These are phyloP conservation scores for Pinctada fucata DNA, from an alignment of 2,888 invertebrate species.

Conservation along the genomic window DNA sequence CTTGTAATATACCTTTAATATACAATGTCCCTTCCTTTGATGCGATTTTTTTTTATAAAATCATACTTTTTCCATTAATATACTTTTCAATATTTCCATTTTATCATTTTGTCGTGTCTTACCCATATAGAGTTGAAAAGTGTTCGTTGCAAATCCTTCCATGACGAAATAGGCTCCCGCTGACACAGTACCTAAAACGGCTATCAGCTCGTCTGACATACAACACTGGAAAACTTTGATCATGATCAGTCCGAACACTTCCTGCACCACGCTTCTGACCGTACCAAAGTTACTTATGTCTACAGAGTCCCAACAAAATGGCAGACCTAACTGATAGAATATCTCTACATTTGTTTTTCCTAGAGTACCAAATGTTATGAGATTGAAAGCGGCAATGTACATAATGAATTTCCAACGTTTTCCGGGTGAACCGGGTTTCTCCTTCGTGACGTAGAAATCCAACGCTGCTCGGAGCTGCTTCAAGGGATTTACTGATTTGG, in stretches of 20 bases:
- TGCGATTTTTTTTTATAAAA: no score
- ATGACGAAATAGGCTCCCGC: conserved; percentile 35
- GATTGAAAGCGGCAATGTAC: conserved; percentile 39
- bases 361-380: conserved; percentile 39
- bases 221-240: conserved; percentile 49
- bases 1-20: not conserved
- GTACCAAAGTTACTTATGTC: conserved; percentile 48
- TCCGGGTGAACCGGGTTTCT: conserved; percentile 6
- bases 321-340: conserved; percentile 45
- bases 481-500: conserved; percentile 2
- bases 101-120: not conserved
- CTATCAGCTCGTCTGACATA: conserved; percentile 50
- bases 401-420: conserved; percentile 49
- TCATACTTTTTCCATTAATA: no score
- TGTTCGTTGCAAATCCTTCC: conserved; percentile 39
- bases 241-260: conserved; percentile 41
- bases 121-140: conserved; percentile 31
- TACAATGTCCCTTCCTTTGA: no score
- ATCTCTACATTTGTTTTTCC: conserved; percentile 48
- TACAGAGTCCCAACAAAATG: conserved; percentile 55
- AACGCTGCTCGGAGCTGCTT: conserved; percentile 14
- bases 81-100: no score
- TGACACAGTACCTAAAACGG: conserved; percentile 45
- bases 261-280: conserved; percentile 35
- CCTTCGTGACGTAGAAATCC: conserved; percentile 18